A percentile compares a stretch with the other conserved stretches of the same genome.
These are phyloP conservation scores for Pentalonia nigronervosa DNA, from an alignment of 1,140 invertebrate species.

Conservation along the genomic window DNA sequence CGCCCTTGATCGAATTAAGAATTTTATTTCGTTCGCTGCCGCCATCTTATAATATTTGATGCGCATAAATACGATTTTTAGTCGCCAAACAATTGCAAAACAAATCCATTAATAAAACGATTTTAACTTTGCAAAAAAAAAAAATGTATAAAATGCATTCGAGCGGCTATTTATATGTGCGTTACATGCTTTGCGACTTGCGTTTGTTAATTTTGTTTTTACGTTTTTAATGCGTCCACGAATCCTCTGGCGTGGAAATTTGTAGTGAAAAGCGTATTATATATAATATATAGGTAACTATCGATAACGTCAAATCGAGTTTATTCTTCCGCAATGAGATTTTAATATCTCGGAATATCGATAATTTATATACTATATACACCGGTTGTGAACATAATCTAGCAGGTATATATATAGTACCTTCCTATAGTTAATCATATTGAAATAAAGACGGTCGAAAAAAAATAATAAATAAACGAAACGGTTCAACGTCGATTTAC, in stretches of 20 bases:
- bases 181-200: not conserved
- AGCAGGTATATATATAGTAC: not conserved
- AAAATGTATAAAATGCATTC: not conserved
- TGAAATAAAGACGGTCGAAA: not conserved
- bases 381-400: not conserved
- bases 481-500: not conserved
- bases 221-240: not conserved
- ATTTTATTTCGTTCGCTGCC: slow-evolving; percentile 13
- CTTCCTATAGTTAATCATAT: not conserved
- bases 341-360: not conserved
- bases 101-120: not conserved
- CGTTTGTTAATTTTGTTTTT: not conserved
- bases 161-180: not conserved
- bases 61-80: slow-evolving; percentile 26
- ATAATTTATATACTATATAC: not conserved
- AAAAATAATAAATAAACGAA: slow-evolving; percentile 6
- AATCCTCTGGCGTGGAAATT: not conserved
- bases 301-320: not conserved
- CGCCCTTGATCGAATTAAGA: slow-evolving; percentile 47
- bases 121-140: slow-evolving; percentile 5
- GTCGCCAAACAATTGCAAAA: not conserved
- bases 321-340: not conserved
- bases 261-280: not conserved
- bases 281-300: not conserved
- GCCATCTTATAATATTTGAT: slow-evolving; percentile 45